Base-by-base conservation (phyloP, 2,797 vertebrate genomes). In the Tachyglossus aculeatus region DNA sequence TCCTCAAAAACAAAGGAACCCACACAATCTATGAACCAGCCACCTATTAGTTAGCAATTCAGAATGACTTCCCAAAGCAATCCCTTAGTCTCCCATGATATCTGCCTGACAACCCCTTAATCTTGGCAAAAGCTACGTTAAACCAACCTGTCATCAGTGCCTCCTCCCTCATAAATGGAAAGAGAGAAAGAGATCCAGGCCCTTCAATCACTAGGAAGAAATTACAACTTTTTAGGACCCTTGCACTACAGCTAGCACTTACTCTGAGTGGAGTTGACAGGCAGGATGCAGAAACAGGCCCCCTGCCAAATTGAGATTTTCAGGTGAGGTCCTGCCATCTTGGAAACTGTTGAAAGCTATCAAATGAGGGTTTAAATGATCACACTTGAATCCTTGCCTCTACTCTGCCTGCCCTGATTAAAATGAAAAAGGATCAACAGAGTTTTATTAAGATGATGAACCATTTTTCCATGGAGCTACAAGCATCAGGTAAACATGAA, bases 21-120 rank as follows among this genome's bases (percentile, higher is more conserved):
- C 39, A 64, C 74, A 63, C 71, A 47, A 40, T 78, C 76, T 71
- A 54, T 85, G 79, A 83, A 72, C 77, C 56, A 88, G 86, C 82
- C 84, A 71, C 73, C 66, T 22, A 67, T 90, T 92, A 83, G 82
- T 93, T 93, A 91, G 89, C 86, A 91, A 91, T 92, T 92, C 90
- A 88, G 89, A 92, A 78, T 81, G 87, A 88, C 86, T 93, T 92
- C 83, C 79, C 86, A 88, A 91, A 92, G 90, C 87, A 88, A 85
- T 86, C 88, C 89, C 86, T 90, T 84, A 81, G 85, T 86, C 89
- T 93, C 88, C 89, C 79, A 76, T 86, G 91, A 92, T 91, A 92
- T 88, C 89, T 90, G 86, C 90, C 92, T 92, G 91, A 94, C 90
- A 93, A 91, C 85, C 89, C 91, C 90, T 91, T 94, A 93, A 94